These are phyloP conservation scores for Pelobates fuscus DNA, from an alignment of 2,113 vertebrate species.

Conservation along the genomic window DNA sequence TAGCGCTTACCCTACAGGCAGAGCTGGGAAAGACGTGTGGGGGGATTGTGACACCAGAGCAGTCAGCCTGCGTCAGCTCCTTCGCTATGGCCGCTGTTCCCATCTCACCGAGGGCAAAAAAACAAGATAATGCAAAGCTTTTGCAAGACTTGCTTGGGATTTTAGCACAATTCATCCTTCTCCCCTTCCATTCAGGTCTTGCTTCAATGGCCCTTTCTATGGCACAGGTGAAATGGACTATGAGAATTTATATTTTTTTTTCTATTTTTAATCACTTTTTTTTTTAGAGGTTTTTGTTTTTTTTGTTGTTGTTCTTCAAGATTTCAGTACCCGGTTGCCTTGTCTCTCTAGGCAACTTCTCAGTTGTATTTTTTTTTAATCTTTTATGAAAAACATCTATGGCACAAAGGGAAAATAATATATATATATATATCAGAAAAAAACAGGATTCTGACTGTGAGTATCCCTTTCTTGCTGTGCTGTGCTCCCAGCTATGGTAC, in stretches of 20 bases:
- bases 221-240: constrained; percentile 24
- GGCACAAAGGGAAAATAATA: background rate
- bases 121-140: constrained; percentile 28
- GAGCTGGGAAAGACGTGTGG: constrained; percentile 32
- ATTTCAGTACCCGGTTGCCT: background rate
- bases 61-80: constrained; percentile 11
- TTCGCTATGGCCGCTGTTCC: constrained; percentile 22
- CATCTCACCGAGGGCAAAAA: constrained; percentile 4
- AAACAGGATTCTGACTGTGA: constrained; percentile 8
- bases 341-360: background rate
- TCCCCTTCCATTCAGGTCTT: constrained; percentile 43
- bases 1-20: constrained; percentile 59
- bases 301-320: constrained; percentile 6
- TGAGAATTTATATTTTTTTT: constrained; percentile 1
- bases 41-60: constrained; percentile 19
- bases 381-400: constrained; percentile 4
- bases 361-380: background rate
- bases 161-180: constrained; percentile 45
- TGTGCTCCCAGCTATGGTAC: background rate
- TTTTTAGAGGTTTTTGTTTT: constrained; percentile 32
- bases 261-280: constrained; percentile 42
- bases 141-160: constrained; percentile 49
- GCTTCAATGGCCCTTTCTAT: constrained; percentile 34
- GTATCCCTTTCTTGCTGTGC: background rate
- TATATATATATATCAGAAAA: background rate